Evolutionary conservation across 2,797 vertebrate species (phyloP), one percentile per base, ranked within the genome.

Genomic region (Gymnothorax reevesii): DNA sequence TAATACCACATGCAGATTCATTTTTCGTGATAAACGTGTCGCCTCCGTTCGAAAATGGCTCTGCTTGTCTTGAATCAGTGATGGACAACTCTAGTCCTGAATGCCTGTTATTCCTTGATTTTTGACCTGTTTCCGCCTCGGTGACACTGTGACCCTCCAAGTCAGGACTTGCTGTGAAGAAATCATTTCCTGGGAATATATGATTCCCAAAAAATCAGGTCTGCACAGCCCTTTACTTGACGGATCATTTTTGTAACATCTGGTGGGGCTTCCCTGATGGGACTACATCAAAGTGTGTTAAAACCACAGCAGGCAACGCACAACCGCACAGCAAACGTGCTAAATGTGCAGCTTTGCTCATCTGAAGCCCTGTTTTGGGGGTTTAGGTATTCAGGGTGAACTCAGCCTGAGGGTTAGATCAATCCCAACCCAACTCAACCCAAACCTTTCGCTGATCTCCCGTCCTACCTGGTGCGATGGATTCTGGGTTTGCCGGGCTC

Each of bases 391-490:
- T 85, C 13, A 64, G 85, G 57, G 62, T 5, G 20, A 13, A 59
- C 57, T 59, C 0, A 8, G 62, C 9, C 4, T 22, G 4, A 22
- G 62, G 62, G 20, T 42, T 42, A 42, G 33, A 42, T 42, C 33
- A 42, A 42, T 42, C 33, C 33, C 33, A 42, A 42, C 33, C 33
- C 33, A 42, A 42, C 33, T 42, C 33, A 42, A 42, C 33, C 33
- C 33, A 42, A 42, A 42, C 33, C 33, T 42, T 42, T 42, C 33
- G 33, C 33, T 42, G 7, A 73, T 2, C 8, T 17, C 8, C 27
- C 13, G 73, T 59, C 7, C 93, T 96, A 99, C 98, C 98, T 96
- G 97, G 96, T 88, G 96, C 95, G 3, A 97, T 96, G 90, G 91
- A 96, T 88, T 97, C 96, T 87, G 96, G 96, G 89, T 97, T 95